Evolutionary conservation across 2,113 vertebrate genomes (phyloP).

Genomic region (Coryphaenoides rupestris): DNA sequence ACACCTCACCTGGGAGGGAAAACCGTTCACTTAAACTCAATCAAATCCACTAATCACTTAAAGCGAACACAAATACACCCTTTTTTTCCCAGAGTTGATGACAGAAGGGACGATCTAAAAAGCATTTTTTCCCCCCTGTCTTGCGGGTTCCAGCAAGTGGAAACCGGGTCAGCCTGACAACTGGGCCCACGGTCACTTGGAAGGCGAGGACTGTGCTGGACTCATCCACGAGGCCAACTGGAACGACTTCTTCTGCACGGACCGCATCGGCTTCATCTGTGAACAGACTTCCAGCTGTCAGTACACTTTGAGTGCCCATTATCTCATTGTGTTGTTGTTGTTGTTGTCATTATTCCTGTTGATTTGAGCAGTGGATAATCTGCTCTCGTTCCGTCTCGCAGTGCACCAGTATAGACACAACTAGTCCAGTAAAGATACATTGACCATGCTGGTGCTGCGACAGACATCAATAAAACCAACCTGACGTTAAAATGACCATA

Average conservation of each 20-base stretch:
- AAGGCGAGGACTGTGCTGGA: constrained; percentile 91
- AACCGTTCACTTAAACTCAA: neutral
- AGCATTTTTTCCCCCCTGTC: constrained; percentile 3
- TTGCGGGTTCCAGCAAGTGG: constrained; percentile 81
- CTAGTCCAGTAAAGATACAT: no score
- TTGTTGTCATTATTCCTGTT: neutral
- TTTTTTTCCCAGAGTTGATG: neutral
- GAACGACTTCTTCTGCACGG: constrained; percentile 96
- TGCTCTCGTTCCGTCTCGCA: no score
- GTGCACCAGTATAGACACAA: no score
- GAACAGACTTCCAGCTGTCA: constrained; percentile 80
- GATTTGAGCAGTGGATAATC: neutral
- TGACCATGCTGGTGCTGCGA: no score
- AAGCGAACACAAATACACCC: neutral
- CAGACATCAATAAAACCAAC: no score
- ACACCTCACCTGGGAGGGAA: neutral
- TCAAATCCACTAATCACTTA: neutral
- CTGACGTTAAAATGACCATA: no score
- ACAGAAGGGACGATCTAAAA: no score
- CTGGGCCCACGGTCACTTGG: constrained; percentile 82
- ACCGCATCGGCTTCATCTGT: constrained; percentile 88
- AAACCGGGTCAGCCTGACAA: constrained; percentile 94
- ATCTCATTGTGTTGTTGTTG: neutral
- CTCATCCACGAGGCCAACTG: constrained; percentile 84
- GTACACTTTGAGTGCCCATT: constrained; percentile 17